A percentile compares a stretch with the other conserved stretches of the same genome.
phyloP scores from a whole-genome alignment of 2,113 vertebrate species.

The Regulus satrapa region DNA sequence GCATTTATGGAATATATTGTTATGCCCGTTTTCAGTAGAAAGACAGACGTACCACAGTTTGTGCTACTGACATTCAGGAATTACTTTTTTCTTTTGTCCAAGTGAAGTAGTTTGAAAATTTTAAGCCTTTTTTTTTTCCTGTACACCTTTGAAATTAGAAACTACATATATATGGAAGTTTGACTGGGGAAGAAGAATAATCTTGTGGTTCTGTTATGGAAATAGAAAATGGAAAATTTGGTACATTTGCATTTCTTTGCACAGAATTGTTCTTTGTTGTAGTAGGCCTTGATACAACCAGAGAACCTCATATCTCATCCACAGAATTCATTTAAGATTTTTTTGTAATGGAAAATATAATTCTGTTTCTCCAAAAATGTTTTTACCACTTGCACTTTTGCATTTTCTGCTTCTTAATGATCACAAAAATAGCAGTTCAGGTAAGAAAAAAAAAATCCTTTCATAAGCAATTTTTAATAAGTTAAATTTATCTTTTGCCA shows the following conservation, averaged over 20 bases:
- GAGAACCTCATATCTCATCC: not conserved
- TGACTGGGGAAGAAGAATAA: not conserved
- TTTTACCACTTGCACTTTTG: not conserved
- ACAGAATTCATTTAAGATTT: not conserved
- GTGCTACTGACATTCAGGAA: not conserved
- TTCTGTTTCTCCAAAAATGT: not conserved
- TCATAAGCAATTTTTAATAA: not conserved
- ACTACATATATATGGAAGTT: not conserved
- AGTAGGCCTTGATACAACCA: not conserved
- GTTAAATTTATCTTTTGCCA: not conserved
- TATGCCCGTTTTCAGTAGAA: not conserved
- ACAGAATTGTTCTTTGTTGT: not conserved
- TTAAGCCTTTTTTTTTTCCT: not conserved
- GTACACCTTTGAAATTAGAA: not conserved
- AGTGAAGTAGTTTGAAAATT: not conserved
- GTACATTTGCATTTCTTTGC: not conserved
- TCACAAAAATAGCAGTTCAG: not conserved
- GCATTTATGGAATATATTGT: not conserved
- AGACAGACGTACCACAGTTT: not conserved
- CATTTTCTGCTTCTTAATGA: not conserved
- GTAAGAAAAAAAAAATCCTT: not conserved
- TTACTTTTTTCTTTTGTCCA: not conserved
- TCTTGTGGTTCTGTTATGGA: not conserved
- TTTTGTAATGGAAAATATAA: not conserved
- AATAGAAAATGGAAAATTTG: not conserved